Evolutionary conservation across 2,888 invertebrate genomes (phyloP), one percentile per base, ranked within the genome.

Genomic region (Eulithis prunata): DNA sequence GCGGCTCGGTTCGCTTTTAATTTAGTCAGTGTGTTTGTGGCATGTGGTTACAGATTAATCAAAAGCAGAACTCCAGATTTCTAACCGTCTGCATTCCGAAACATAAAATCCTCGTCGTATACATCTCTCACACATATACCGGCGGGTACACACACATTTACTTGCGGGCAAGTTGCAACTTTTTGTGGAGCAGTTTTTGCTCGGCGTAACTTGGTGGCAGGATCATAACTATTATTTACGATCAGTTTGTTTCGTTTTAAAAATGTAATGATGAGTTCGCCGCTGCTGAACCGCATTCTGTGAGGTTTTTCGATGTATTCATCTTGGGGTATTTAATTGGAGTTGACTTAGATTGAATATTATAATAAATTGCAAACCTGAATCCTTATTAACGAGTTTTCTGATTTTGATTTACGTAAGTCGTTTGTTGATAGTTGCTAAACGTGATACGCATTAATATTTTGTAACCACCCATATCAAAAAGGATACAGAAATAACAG

Each of bases 201-300:
- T 75, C 82, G 79, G 87, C 88, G 88, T 88, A 88, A 86, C 85
- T 69, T 81, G 84, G 88, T 84, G 83, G 87, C 87, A 72, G 80
- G 77, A 79, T 83, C 85, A 83, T 86, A 85, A 89, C 87, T 86
- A 88, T 85, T 85, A 84, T 87, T 87, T 88, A 89, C 85, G 84
- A 80, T 79, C 79, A 78, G 83, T 86, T 87, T 86, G 84, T 85
- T 87, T 87, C 88, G 79, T 86, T 88, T 88, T 81, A 86, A 88
- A 87, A 82, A 81, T 86, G 80, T 83, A 85, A 86, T 85, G 83
- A 85, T 81, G 83, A 84, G 78, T 80, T 77, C 75, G 72, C 75
- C 78, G 74, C 65, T 47, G 75, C 66, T 49, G 68, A 57, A 57
- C 55, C 62, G 68, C 64, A 68, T 71, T 68, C 53, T 62, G 46